Evolutionary conservation across 2,797 vertebrate genomes (phyloP), one percentile per base, ranked within the genome.

Genomic region (Gymnothorax reevesii): DNA sequence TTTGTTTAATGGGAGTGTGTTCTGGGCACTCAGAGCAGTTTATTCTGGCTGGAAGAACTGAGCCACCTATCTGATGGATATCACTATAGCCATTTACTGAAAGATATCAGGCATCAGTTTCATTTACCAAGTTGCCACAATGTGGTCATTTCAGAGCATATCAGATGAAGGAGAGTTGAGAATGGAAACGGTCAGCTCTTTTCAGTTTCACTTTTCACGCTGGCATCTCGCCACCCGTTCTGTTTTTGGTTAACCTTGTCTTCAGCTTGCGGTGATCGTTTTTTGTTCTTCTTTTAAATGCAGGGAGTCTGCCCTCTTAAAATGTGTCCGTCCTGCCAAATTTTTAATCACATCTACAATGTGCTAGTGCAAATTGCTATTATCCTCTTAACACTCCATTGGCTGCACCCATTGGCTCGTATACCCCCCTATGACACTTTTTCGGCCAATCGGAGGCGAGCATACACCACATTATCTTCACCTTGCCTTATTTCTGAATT

Each of bases 241-340:
- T 79, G 49, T 79, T 0, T 0, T 0, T 77, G 75, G 75, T 79
- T 79, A 54, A 79, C 17, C 49, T 49, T 22, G 3, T 54, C 75
- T 22, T 54, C 54, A 54, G 75, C 75, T 79, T 42, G 42, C 54
- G 49, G 5, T 49, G 0, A 54, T 79, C 8, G 92, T 93, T 92
- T 93, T 93, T 89, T 88, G 88, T 91, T 93, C 49, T 94, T 80
- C 82, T 91, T 90, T 89, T n/a, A 83, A 89, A 49, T 77, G 89
- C 88, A 89, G 92, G 90, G 89, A 92, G 93, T 90, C 91, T 89
- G 93, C 95, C 94, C 94, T 94, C 90, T 90, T 93, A 94, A 95
- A 96, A 96, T 96, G 95, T 96, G 96, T 94, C 88, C 83, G 91
- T 94, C 92, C 92, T 94, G 92, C 91, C 92, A 94, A 87, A 91